Percentiles rank a stretch among this genome's conserved stretches.
These are phyloP conservation scores for Ianthella basta DNA, from an alignment of 37 sponge, comb jelly and placozoan species.

Conservation along the genomic window DNA sequence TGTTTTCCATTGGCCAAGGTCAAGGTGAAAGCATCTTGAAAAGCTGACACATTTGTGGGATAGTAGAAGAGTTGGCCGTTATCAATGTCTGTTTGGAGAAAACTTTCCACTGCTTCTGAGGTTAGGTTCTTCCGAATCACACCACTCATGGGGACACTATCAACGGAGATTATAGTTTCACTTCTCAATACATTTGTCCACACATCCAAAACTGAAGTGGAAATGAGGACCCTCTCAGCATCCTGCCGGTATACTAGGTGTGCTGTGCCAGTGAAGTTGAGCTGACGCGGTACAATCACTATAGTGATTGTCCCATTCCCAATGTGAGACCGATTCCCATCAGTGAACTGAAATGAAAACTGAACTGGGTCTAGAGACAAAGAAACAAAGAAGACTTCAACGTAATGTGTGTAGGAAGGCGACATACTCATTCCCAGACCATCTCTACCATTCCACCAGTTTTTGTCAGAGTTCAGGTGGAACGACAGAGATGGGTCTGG, in stretches of 20 bases:
- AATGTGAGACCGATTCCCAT: not conserved
- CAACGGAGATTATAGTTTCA: constrained; percentile 36
- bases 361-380: not conserved
- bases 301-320: not conserved
- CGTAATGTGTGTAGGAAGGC: not conserved
- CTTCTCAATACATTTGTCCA: constrained; percentile 42
- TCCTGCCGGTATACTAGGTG: not conserved
- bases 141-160: constrained; percentile 21
- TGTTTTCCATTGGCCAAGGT: not conserved
- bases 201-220: not conserved
- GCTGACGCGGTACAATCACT: not conserved
- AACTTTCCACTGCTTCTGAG: not conserved
- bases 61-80: not conserved
- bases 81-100: constrained; percentile 8
- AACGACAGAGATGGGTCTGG: no score
- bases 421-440: no score
- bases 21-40: not conserved
- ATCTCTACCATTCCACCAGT: no score
- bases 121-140: not conserved
- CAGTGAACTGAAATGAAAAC: not conserved
- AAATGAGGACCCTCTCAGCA: not conserved
- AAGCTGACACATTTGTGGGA: not conserved
- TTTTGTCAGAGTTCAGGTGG: no score
- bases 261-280: not conserved
- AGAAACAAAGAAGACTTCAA: not conserved